phyloP scores from a whole-genome alignment of 1,140 invertebrate species.

The Zaprionus camerounensis region DNA sequence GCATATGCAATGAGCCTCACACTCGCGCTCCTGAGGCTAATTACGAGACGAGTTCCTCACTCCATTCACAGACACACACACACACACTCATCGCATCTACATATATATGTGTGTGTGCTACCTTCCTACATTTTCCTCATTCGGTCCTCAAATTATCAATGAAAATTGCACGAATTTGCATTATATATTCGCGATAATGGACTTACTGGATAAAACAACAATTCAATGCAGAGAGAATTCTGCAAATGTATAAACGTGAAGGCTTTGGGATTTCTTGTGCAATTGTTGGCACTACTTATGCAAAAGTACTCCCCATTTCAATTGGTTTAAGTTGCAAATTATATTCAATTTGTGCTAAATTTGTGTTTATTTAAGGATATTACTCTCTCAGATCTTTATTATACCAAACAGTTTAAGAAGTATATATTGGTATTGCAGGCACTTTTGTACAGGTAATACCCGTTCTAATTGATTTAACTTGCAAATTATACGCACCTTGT shows the following conservation, averaged over 20 bases:
- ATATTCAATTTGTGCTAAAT: background rate
- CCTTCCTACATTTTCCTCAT: background rate
- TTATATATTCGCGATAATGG: constrained; percentile 33
- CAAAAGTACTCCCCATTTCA: background rate
- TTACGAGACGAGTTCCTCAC: constrained; percentile 31
- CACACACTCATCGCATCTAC: too few species aligned
- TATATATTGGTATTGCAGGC: too few species aligned
- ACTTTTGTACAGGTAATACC: too few species aligned
- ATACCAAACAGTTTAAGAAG: too few species aligned
- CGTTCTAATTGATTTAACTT: background rate
- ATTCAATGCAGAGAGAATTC: background rate
- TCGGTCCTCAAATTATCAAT: constrained; percentile 38
- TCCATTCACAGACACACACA: background rate
- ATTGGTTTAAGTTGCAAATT: background rate
- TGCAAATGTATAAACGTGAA: background rate
- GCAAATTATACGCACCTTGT: background rate
- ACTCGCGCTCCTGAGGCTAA: constrained; percentile 57
- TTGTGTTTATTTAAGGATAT: background rate
- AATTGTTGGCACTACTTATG: background rate
- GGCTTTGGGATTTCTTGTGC: constrained; percentile 2
- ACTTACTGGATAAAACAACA: background rate
- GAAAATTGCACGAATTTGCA: constrained; percentile 74
- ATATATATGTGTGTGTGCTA: background rate
- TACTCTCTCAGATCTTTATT: too few species aligned
- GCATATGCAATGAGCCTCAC: constrained; percentile 73